These are phyloP conservation scores for Trisateles emortualis DNA, from an alignment of 2,888 invertebrate species.

Conservation along the genomic window DNA sequence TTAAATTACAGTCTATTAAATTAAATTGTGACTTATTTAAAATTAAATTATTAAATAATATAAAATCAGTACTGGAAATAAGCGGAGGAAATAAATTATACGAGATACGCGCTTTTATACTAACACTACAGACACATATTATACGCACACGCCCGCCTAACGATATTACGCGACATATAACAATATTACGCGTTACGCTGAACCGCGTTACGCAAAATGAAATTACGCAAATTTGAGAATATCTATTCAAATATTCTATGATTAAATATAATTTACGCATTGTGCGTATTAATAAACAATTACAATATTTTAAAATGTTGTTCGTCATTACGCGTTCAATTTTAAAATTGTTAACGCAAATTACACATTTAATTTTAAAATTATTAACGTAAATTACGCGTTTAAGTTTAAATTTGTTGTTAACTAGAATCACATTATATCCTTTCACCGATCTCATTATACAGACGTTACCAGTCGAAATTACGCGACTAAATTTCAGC, in stretches of 20 bases:
- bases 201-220: slow-evolving; percentile 15
- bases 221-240: slow-evolving; percentile 10
- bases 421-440: slow-evolving; percentile 16
- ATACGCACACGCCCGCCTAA: slow-evolving; percentile 48
- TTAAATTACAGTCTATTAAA: slow-evolving; percentile 58
- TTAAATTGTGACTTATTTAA: slow-evolving; percentile 56
- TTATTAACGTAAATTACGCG: slow-evolving; percentile 5
- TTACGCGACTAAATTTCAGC: slow-evolving; percentile 19
- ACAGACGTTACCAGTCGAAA: slow-evolving; percentile 7
- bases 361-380: slow-evolving; percentile 1
- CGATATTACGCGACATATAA: slow-evolving; percentile 22
- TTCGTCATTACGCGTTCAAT: slow-evolving; percentile 3
- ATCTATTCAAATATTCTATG: slow-evolving; percentile 6
- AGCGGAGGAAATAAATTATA: slow-evolving; percentile 63
- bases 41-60: slow-evolving; percentile 50
- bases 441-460: slow-evolving; percentile 11
- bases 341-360: slow-evolving; percentile 9
- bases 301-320: not conserved
- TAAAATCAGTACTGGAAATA: slow-evolving; percentile 75
- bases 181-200: slow-evolving; percentile 26
- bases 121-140: slow-evolving; percentile 49
- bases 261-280: slow-evolving; percentile 15
- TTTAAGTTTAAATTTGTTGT: slow-evolving; percentile 5
- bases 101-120: slow-evolving; percentile 63
- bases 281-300: slow-evolving; percentile 12